Base-by-base conservation (phyloP, 2,113 vertebrate genomes). In the Regulus satrapa region DNA sequence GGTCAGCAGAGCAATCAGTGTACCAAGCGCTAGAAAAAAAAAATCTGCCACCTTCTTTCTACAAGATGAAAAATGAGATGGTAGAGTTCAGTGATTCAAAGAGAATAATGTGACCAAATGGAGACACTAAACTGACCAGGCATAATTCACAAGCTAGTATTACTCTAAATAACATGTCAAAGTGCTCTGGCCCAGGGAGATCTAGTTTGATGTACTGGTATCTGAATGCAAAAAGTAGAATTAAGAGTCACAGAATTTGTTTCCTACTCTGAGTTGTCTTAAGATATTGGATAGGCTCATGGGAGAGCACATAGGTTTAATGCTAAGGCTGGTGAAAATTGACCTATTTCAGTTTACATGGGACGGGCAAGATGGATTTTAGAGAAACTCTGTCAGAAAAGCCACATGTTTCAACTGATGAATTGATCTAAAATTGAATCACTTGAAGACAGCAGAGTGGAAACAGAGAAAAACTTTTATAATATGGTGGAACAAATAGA, bases 391-490 rank as follows among this genome's bases (percentile, higher is more conserved):
- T 88, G 79, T 71, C 40, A 90, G 31, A 76, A 92, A 86, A 56
- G 56, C 48, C n/a, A 74, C 66, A 29, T 2, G 8, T 77, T 52
- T 87, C 66, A 56, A 26, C 72, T 77, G 81, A 90, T 76, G 54
- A 93, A 92, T 64, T 84, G 40, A 83, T 61, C 73, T 89, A 77
- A 85, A 95, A 81, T 25, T 89, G 77, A 92, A 91, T 97, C 72
- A 68, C 69, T 89, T 86, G 29, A 62, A 92, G 72, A 77, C 38
- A 97, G 73, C 96, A 97, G 86, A 94, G 95, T 96, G 94, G 85
- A 92, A 96, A 93, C 52, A 84, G 80, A 85, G 84, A 23, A 7
- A 88, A 80, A 69, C 46, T 86, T 90, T 96, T 92, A 49, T 20
- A 90, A 17, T 49, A 25, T 15, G 25, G 45, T 68, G 68, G 76